Percentiles rank a stretch among this genome's conserved stretches.
Evolutionary conservation across 2,113 vertebrate species (phyloP).

Genomic region (Aix galericulata): DNA sequence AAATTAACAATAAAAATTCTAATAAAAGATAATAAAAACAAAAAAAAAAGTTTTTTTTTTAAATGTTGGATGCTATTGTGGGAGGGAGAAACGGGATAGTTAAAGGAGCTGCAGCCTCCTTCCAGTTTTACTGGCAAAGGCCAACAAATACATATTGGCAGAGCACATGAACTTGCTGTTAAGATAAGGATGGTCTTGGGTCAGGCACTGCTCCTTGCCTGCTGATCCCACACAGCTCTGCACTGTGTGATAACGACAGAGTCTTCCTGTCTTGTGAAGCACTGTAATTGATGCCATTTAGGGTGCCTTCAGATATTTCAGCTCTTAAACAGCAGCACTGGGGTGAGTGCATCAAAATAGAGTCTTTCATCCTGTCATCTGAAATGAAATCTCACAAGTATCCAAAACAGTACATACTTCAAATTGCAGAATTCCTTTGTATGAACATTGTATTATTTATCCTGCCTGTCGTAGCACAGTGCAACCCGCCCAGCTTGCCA

Average conservation of each 20-base stretch:
- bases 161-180: not conserved
- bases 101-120: not conserved
- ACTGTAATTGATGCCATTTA: not conserved
- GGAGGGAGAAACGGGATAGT: not conserved
- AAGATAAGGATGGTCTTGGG: rapidly evolving
- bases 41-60: too few relatives aligned
- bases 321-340: not conserved
- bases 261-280: not conserved
- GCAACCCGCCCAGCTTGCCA: not conserved
- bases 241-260: not conserved
- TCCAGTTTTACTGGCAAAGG: not conserved
- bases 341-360: not conserved
- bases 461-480: not conserved
- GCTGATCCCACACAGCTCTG: not conserved
- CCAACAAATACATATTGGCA: not conserved
- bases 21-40: too few relatives aligned
- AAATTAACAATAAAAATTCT: not conserved
- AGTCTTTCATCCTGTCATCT: not conserved
- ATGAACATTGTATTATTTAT: not conserved
- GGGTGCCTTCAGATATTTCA: too few relatives aligned
- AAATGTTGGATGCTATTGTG: not conserved
- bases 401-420: not conserved
- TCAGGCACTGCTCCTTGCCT: not conserved
- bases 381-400: not conserved
- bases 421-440: not conserved